Evolutionary conservation across 2,797 vertebrate genomes (phyloP).

Genomic region (Furcifer pardalis): DNA sequence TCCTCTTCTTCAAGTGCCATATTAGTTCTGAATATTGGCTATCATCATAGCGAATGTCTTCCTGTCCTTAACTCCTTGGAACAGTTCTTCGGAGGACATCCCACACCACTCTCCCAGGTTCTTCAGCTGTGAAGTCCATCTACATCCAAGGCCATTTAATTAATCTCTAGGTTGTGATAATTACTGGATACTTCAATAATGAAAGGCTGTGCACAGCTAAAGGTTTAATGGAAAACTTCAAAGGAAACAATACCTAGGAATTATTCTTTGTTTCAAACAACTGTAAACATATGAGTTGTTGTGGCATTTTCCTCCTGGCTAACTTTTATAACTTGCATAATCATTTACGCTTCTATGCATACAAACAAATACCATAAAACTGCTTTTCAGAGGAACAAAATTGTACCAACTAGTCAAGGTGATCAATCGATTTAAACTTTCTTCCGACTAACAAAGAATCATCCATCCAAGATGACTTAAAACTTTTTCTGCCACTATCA

Average conservation of each 20-base stretch:
- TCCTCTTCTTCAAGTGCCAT: no score
- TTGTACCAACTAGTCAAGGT: not conserved
- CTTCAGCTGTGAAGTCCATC: no score
- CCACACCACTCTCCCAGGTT: no score
- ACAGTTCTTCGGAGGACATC: no score
- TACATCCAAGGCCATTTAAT: no score
- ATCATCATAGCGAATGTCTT: no score
- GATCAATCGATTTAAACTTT: not conserved
- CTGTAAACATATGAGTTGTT: not conserved
- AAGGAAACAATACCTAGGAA: not conserved
- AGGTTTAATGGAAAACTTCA: constrained; percentile 11
- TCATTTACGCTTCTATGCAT: constrained; percentile 1
- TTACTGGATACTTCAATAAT: not conserved
- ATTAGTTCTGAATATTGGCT: no score
- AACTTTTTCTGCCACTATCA: constrained; percentile 24
- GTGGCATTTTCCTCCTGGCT: not conserved
- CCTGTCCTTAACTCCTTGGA: no score
- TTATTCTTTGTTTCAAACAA: constrained; percentile 18
- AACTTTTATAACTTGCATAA: not conserved
- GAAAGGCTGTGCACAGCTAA: constrained; percentile 10
- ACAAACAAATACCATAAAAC: not conserved
- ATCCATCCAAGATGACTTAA: constrained; percentile 29
- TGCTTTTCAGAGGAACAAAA: not conserved
- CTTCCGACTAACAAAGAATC: not conserved
- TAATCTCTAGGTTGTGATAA: constrained; percentile 21